Percentiles rank a stretch among this genome's conserved stretches.
These are phyloP conservation scores for Poecile atricapillus DNA, from an alignment of 2,113 vertebrate species.

Conservation along the genomic window DNA sequence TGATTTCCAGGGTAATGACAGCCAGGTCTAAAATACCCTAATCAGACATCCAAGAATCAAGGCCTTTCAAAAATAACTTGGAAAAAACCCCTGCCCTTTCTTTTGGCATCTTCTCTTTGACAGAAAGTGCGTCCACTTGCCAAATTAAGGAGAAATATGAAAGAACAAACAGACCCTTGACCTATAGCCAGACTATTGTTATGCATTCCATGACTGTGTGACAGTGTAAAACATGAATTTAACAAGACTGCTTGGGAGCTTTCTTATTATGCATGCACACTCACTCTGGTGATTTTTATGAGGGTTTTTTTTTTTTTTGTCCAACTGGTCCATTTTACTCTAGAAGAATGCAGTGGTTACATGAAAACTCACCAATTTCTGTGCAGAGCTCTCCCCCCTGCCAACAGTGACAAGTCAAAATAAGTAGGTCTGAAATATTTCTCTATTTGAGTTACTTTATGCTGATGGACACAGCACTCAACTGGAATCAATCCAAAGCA, in stretches of 20 bases:
- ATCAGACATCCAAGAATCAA: not conserved
- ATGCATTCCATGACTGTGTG: not conserved
- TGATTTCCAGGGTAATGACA: not conserved
- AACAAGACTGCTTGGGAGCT: not conserved
- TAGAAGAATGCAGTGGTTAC: not conserved
- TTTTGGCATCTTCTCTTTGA: not conserved
- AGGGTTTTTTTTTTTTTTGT: not conserved
- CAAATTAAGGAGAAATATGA: constrained; percentile 38
- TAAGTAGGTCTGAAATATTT: not conserved
- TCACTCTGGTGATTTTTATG: not conserved
- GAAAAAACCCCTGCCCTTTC: not conserved
- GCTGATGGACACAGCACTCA: not conserved
- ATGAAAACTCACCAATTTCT: not conserved
- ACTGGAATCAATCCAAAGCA: not conserved
- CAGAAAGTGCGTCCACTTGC: not conserved
- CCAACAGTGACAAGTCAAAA: not conserved
- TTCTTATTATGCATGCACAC: not conserved
- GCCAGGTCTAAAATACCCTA: constrained; percentile 7
- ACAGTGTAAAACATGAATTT: constrained; percentile 16
- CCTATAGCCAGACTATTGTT: not conserved
- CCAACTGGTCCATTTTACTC: not conserved
- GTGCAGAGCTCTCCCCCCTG: not conserved
- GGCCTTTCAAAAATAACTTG: constrained; percentile 10
- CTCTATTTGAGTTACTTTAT: not conserved
- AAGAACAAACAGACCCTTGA: constrained; percentile 10